Evolutionary conservation across 2,113 vertebrate genomes (phyloP).

Genomic region (Hymenochirus boettgeri): DNA sequence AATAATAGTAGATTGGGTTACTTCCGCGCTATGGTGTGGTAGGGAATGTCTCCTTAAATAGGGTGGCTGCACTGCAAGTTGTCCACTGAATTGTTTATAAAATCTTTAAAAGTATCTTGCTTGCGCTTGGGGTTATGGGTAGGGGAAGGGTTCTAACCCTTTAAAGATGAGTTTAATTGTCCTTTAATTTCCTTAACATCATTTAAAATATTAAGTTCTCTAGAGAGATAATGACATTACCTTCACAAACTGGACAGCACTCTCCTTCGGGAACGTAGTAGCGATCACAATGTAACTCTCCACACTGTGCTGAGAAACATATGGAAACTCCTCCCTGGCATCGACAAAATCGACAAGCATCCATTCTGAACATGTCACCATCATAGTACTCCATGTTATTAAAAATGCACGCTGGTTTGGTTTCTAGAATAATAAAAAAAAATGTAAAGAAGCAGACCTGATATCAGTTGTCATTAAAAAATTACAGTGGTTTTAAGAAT

Average conservation of each 20-base stretch:
- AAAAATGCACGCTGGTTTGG: constrained; percentile 77
- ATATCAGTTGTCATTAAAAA: background rate
- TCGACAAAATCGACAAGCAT: constrained; percentile 80
- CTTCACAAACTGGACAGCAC: constrained; percentile 86
- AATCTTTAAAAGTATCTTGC: no score
- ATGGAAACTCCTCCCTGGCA: constrained; percentile 83
- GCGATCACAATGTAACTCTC: constrained; percentile 74
- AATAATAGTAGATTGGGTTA: no score
- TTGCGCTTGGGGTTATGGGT: no score
- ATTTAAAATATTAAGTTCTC: no score
- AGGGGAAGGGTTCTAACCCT: no score
- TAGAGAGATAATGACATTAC: no score
- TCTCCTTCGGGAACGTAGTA: constrained; percentile 83
- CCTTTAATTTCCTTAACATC: no score
- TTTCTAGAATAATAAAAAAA: constrained; percentile 64
- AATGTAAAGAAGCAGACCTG: background rate
- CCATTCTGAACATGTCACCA: constrained; percentile 84
- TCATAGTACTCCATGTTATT: constrained; percentile 76
- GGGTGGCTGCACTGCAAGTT: no score
- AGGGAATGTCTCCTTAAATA: no score
- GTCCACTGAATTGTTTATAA: no score
- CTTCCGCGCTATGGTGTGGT: no score
- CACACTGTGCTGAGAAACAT: constrained; percentile 83
- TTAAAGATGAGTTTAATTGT: no score
- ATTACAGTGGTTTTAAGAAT: background rate